Evolutionary conservation across 2,888 invertebrate genomes (phyloP).

Genomic region (Mesorhabditis belari): DNA sequence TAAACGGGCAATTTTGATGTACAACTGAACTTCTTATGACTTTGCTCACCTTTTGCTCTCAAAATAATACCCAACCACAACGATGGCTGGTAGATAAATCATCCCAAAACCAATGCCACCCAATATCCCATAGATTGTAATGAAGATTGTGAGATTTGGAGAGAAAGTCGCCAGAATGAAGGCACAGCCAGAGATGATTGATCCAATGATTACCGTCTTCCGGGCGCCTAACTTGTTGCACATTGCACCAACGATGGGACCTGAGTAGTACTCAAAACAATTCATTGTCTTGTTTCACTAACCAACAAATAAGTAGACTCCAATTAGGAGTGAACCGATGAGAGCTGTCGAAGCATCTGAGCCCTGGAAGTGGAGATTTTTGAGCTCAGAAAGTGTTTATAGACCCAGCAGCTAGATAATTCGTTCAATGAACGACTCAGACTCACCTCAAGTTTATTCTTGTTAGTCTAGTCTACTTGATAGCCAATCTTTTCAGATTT

Average conservation of each 20-base stretch:
- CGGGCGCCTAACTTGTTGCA: slow-evolving; percentile 89
- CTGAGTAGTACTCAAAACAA: slow-evolving; percentile 56
- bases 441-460: too few species aligned
- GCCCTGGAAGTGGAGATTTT: slow-evolving; percentile 61
- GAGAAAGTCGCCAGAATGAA: slow-evolving; percentile 68
- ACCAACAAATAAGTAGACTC: slow-evolving; percentile 72
- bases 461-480: too few species aligned
- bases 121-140: slow-evolving; percentile 73
- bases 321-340: slow-evolving; percentile 79
- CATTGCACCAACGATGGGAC: slow-evolving; percentile 85
- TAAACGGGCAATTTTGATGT: slow-evolving; percentile 2
- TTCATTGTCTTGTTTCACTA: not conserved
- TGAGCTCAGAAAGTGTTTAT: too few species aligned
- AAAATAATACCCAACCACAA: slow-evolving; percentile 93
- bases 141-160: slow-evolving; percentile 72
- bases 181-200: slow-evolving; percentile 59
- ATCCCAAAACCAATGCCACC: slow-evolving; percentile 81
- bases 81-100: slow-evolving; percentile 89
- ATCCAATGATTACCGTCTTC: slow-evolving; percentile 73
- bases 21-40: not conserved
- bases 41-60: slow-evolving; percentile 71
- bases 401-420: too few species aligned
- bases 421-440: too few species aligned
- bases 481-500: too few species aligned
- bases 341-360: slow-evolving; percentile 70